Percentiles rank a stretch among this genome's conserved stretches.
Evolutionary conservation across 2,797 vertebrate species (phyloP).

Genomic region (Hippopotamyrus pictus): DNA sequence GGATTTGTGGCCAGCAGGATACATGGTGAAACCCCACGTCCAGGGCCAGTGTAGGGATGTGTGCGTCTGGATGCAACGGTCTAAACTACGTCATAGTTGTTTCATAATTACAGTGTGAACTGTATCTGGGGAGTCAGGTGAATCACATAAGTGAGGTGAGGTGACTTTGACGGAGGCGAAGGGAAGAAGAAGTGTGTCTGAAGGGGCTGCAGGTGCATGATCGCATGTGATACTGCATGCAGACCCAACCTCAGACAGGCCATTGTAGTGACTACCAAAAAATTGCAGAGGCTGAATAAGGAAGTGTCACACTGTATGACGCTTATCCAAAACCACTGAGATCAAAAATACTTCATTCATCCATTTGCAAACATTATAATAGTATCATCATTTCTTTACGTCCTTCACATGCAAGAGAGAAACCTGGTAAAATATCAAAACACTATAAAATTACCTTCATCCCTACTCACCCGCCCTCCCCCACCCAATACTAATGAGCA

Average conservation of each 20-base stretch:
- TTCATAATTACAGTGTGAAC: not conserved
- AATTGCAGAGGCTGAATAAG: not conserved
- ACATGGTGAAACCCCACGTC: not conserved
- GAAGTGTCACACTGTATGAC: not conserved
- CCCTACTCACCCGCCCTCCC: not conserved
- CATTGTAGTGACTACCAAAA: not conserved
- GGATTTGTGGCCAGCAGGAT: not conserved
- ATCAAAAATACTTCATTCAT: not conserved
- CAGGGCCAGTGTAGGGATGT: not conserved
- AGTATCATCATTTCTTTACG: not conserved
- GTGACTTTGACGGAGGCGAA: not conserved
- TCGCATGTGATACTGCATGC: not conserved
- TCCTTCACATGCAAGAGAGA: not conserved
- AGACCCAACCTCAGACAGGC: not conserved
- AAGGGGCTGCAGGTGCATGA: not conserved
- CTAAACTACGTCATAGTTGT: not conserved
- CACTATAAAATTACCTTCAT: not conserved
- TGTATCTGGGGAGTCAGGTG: not conserved
- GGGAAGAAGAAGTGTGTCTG: not conserved
- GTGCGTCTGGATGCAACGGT: not conserved
- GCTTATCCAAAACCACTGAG: not conserved
- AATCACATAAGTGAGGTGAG: not conserved
- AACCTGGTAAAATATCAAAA: not conserved
- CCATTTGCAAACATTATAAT: not conserved
- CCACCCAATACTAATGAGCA: not conserved